phyloP scores from a whole-genome alignment of 2,888 invertebrate genomes.

The Lithophane ornitopus region DNA sequence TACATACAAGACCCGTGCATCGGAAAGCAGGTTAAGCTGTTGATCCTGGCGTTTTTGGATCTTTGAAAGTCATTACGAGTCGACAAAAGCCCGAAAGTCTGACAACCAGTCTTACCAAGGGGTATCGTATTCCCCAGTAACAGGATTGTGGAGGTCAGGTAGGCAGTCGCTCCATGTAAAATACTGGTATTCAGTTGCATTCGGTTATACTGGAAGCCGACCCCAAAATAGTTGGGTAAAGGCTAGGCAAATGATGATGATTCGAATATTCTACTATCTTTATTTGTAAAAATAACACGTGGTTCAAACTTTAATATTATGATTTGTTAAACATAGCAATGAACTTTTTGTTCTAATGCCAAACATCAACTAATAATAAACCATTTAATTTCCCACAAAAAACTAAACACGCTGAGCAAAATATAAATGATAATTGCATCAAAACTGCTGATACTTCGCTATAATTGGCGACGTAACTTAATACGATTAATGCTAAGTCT shows the following conservation, averaged over 20 bases:
- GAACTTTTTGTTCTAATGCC: constrained; percentile 7
- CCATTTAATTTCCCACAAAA: constrained; percentile 29
- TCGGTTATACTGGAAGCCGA: too few relatives aligned
- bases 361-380: not conserved
- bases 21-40: too few relatives aligned
- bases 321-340: constrained; percentile 16
- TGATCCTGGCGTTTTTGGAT: not conserved
- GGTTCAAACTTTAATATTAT: not conserved
- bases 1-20: too few relatives aligned
- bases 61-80: not conserved
- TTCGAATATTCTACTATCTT: too few relatives aligned
- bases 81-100: not conserved
- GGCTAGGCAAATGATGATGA: too few relatives aligned
- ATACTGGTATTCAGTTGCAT: too few relatives aligned
- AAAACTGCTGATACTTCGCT: constrained; percentile 17
- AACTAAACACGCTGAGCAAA: not conserved
- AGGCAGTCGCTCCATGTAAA: too few relatives aligned
- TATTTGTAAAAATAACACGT: constrained; percentile 12
- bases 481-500: constrained; percentile 49
- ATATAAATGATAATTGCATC: constrained; percentile 30
- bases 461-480: constrained; percentile 45
- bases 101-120: not conserved
- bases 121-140: too few relatives aligned
- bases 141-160: too few relatives aligned
- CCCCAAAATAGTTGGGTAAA: too few relatives aligned